Conservation (phyloP, 1,140 invertebrate species). For the Mamestra configurata region DNA sequence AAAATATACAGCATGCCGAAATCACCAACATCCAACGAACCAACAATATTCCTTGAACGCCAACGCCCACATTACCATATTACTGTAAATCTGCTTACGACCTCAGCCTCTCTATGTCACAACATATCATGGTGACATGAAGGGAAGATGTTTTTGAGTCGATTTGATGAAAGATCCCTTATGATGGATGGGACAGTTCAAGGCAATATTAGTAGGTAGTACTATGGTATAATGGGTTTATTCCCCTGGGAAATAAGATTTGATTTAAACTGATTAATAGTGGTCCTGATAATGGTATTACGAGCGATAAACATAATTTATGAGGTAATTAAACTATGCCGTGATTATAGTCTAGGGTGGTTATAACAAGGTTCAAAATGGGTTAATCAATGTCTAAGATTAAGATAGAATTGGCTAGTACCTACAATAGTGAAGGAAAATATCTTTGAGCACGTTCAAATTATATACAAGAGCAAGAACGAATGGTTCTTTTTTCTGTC, state of each 20-base stretch:
- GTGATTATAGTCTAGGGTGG: not conserved
- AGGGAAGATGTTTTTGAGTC: not conserved
- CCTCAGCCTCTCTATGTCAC: not conserved
- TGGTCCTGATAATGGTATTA: not conserved
- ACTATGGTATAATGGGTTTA: too few species aligned
- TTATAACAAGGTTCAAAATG: not conserved
- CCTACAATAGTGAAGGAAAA: too few species aligned
- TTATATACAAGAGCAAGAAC: too few species aligned
- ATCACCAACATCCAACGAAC: not conserved
- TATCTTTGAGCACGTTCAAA: too few species aligned
- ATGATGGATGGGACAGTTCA: not conserved
- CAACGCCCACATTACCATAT: conserved; percentile 7
- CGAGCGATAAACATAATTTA: conserved; percentile 21
- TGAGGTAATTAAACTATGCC: conserved; percentile 3
- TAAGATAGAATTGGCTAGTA: too few species aligned
- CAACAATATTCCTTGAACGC: not conserved
- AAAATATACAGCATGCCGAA: not conserved
- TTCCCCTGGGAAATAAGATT: not conserved
- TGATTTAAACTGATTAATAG: not conserved
- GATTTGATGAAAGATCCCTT: not conserved
- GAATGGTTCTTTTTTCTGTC: too few species aligned
- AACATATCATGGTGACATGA: not conserved
- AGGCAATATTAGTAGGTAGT: not conserved
- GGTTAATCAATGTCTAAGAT: not conserved
- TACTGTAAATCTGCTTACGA: conserved; percentile 1